Base-by-base conservation (phyloP, 2,113 vertebrate species). In the Sinocyclocheilus grahami region DNA sequence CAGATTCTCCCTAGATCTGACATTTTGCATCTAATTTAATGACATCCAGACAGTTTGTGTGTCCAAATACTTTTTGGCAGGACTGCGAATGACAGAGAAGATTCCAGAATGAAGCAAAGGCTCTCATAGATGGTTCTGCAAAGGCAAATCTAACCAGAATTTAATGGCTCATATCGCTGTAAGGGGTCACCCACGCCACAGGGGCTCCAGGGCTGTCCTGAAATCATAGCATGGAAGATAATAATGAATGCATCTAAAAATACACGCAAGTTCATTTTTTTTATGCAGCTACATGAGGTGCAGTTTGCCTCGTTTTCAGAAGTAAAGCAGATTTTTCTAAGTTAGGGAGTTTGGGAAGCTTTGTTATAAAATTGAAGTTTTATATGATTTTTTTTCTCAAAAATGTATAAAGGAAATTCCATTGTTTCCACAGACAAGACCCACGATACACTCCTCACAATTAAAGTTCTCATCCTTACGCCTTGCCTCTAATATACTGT, bases 151-250 rank as follows among this genome's bases (percentile, higher is more conserved):
- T 71, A 20, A 71, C 7, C 30, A 71, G 67, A 71, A 74, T 74
- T 5, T 12, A 7, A 69, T n/a, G 20, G 37, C 39, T n/a, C 20
- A n/a, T n/a, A 46, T 42, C 71, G 2, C 71, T 75, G 72, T 24
- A 2, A 46, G 72, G 33, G 72, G 72, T 75, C 39, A 24, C 71
- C 4, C n/a, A 46, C 5, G 24, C 39, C 5, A 3, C 72, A 51
- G 72, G 72, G 72, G 42, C n/a, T 27, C 42, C 42, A 0, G 22
- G 22, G 12, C 72, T 16, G n/a, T 42, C 39, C 71, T 46, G 37
- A 46, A 76, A 76, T 76, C 72, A 74, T 46, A 76, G 72, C 72
- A 76, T 76, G 42, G 20, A 51, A 76, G 42, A 76, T 75, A 75
- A 75, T 75, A 75, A 75, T 75, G 12, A 75, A 75, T 48, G 42